Evolutionary conservation across 2,797 vertebrate species (phyloP).

Genomic region (Diplodus sargus): DNA sequence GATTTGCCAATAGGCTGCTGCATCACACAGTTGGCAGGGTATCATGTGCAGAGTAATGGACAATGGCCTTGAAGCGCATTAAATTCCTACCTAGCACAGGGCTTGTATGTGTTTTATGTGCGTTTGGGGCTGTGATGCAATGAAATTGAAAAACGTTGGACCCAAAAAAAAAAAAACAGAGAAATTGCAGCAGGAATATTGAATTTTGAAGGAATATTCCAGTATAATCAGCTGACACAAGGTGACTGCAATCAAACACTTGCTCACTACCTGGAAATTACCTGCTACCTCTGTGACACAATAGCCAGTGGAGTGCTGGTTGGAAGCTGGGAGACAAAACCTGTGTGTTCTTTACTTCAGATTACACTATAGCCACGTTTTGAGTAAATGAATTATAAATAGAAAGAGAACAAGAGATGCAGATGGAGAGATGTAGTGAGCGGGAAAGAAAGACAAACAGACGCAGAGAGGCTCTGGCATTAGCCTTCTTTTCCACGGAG

Average conservation of each 20-base stretch:
- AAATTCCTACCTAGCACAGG: conserved; percentile 34
- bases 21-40: conserved; percentile 51
- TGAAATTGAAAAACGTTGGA: conserved; percentile 40
- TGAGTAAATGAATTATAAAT: conserved; percentile 38
- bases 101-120: conserved; percentile 12
- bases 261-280: conserved; percentile 25
- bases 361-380: conserved; percentile 35
- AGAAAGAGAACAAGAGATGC: conserved; percentile 35
- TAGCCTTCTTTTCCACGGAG: conserved; percentile 51
- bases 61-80: conserved; percentile 48
- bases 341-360: conserved; percentile 23
- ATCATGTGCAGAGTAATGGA: conserved; percentile 47
- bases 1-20: conserved; percentile 16
- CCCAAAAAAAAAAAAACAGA: conserved; percentile 8
- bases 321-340: conserved; percentile 21
- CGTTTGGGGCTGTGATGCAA: background rate
- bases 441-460: conserved; percentile 22
- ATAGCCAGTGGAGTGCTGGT: background rate
- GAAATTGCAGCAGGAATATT: conserved; percentile 34
- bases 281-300: conserved; percentile 20
- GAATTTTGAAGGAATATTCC: conserved; percentile 40
- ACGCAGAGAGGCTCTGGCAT: conserved; percentile 34
- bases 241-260: conserved; percentile 36
- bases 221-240: conserved; percentile 16
- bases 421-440: conserved; percentile 38